Conservation (phyloP, 2,797 vertebrate species). For the Muscicapa striata region DNA sequence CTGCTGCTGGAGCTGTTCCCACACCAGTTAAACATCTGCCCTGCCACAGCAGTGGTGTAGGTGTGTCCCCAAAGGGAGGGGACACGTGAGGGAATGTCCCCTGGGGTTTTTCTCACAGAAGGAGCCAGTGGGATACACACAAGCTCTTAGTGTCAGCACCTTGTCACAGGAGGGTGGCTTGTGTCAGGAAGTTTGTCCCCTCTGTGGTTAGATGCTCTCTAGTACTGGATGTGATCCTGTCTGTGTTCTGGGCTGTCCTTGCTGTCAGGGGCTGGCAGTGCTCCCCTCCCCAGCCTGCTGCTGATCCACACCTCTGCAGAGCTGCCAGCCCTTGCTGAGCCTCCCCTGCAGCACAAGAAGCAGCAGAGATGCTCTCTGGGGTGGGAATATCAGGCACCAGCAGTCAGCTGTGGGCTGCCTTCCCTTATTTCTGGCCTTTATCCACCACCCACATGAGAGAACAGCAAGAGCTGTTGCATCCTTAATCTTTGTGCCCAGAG, state of each 20-base stretch:
- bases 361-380: background rate
- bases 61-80: background rate
- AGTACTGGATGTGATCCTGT: background rate
- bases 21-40: background rate
- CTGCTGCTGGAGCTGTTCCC: background rate
- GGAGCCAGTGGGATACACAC: background rate
- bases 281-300: background rate
- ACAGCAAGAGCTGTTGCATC: background rate
- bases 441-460: background rate
- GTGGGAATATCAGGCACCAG: background rate
- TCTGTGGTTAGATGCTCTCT: background rate
- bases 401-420: background rate
- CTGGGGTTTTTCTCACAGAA: background rate
- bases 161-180: background rate
- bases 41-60: background rate
- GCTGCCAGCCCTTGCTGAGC: background rate
- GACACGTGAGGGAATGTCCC: background rate
- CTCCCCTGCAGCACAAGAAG: fast-evolving
- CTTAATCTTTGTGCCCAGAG: background rate
- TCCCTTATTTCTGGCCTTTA: background rate
- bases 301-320: background rate
- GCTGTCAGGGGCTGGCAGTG: background rate
- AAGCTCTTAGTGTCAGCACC: fast-evolving
- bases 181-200: background rate
- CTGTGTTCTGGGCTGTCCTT: background rate